phyloP scores from a whole-genome alignment of 2,888 invertebrate species.

The Yponomeuta malinellus region DNA sequence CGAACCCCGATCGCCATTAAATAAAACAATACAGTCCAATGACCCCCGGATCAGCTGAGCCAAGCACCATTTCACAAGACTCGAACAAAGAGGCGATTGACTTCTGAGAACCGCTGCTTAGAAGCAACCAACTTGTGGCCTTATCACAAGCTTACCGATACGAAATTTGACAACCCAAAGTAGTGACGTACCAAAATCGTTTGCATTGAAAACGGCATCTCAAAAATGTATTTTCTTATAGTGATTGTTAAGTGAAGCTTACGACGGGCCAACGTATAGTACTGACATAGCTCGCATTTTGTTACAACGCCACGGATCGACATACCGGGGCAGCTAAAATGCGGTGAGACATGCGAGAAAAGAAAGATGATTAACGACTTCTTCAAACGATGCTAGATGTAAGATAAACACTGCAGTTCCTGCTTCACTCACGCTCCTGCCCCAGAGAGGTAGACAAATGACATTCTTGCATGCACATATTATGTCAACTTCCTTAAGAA shows the following conservation, averaged over 20 bases:
- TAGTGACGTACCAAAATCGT: too few species aligned
- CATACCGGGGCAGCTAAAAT: not conserved
- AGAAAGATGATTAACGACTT: not conserved
- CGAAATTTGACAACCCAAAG: too few species aligned
- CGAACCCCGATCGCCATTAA: not conserved
- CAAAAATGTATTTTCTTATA: too few species aligned
- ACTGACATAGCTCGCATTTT: not conserved
- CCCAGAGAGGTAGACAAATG: not conserved
- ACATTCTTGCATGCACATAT: not conserved
- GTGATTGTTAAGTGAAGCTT: too few species aligned
- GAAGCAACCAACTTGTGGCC: not conserved
- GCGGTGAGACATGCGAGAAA: not conserved
- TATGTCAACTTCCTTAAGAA: too few species aligned
- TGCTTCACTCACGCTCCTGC: not conserved
- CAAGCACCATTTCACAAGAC: not conserved
- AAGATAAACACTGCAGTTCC: not conserved
- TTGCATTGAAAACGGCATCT: too few species aligned
- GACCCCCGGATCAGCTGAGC: not conserved
- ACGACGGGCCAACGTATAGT: too few species aligned
- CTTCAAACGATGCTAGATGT: not conserved
- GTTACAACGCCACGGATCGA: not conserved
- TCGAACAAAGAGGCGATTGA: not conserved
- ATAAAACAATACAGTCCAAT: not conserved
- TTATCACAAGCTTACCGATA: too few species aligned
- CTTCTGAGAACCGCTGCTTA: not conserved